A percentile compares a stretch with the other conserved stretches of the same genome.
Conservation (phyloP, 2,797 vertebrate species). For the Limnodromus scolopaceus region DNA sequence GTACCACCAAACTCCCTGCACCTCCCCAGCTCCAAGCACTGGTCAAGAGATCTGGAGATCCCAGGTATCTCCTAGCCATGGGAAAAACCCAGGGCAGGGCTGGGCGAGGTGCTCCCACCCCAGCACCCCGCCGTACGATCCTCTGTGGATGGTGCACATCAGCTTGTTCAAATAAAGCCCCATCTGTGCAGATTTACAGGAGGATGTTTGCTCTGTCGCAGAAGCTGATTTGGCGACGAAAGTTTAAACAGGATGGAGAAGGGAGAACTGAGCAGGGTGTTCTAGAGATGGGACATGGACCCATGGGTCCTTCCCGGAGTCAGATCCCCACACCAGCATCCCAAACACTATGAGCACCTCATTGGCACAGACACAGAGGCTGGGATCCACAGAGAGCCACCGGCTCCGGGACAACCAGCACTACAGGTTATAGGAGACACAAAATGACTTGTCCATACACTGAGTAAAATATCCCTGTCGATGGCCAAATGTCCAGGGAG, state of each 20-base stretch:
- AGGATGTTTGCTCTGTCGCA: not conserved
- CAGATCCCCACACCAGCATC: not conserved
- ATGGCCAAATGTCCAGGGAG: not conserved
- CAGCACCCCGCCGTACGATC: not conserved
- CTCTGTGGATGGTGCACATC: not conserved
- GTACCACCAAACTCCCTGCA: not conserved
- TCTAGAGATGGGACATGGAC: not conserved
- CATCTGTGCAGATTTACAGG: conserved; percentile 38
- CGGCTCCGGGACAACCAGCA: not conserved
- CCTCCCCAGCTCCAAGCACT: not conserved
- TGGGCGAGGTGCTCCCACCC: not conserved
- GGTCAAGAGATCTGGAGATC: not conserved
- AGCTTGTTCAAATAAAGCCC: conserved; percentile 49
- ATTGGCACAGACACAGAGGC: not conserved
- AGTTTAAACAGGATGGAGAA: conserved; percentile 22
- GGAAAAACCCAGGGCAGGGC: not conserved
- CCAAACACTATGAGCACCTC: not conserved
- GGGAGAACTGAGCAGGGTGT: not conserved
- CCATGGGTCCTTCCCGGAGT: accelerated
- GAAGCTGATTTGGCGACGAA: not conserved
- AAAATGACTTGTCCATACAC: not conserved
- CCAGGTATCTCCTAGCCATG: not conserved
- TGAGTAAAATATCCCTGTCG: not conserved
- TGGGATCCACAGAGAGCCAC: not conserved
- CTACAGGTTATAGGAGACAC: not conserved